phyloP scores from a whole-genome alignment of 2,888 invertebrate genomes.

The Congeria kusceri region DNA sequence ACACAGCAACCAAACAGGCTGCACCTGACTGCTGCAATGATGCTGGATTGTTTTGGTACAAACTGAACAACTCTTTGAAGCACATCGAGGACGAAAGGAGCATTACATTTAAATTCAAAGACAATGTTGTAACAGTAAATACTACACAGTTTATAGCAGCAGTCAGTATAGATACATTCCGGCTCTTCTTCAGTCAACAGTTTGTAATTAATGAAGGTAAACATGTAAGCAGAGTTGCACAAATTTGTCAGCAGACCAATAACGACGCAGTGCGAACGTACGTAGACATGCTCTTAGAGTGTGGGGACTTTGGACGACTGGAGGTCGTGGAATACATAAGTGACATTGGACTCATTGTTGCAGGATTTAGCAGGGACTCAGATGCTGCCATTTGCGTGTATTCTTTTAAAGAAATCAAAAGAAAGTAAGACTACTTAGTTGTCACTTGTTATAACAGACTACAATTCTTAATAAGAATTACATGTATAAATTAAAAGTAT shows the following conservation, averaged over 20 bases:
- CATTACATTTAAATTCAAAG: neutral
- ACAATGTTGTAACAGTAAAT: neutral
- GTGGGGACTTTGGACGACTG: constrained; percentile 16
- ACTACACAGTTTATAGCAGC: constrained; percentile 18
- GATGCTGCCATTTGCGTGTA: constrained; percentile 96
- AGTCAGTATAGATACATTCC: constrained; percentile 1
- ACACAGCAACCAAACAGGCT: no score
- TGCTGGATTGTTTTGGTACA: no score
- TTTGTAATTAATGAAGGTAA: neutral
- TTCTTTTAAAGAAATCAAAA: constrained; percentile 94
- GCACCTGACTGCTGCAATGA: no score
- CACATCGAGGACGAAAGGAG: neutral
- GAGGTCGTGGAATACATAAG: constrained; percentile 13
- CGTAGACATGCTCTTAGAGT: constrained; percentile 25
- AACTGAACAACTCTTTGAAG: no score
- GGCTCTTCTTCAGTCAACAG: constrained; percentile 27
- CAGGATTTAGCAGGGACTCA: constrained; percentile 86
- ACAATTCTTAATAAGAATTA: no score
- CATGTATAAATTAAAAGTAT: no score
- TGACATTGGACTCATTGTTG: neutral
- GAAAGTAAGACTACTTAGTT: neutral
- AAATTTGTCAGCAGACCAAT: constrained; percentile 21
- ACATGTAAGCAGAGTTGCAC: constrained; percentile 12
- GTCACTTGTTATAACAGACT: no score
- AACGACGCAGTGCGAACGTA: constrained; percentile 5